A percentile compares a stretch with the other conserved stretches of the same genome.
These are phyloP conservation scores for Lysandra bellargus DNA, from an alignment of 2,888 invertebrate species.

Conservation along the genomic window DNA sequence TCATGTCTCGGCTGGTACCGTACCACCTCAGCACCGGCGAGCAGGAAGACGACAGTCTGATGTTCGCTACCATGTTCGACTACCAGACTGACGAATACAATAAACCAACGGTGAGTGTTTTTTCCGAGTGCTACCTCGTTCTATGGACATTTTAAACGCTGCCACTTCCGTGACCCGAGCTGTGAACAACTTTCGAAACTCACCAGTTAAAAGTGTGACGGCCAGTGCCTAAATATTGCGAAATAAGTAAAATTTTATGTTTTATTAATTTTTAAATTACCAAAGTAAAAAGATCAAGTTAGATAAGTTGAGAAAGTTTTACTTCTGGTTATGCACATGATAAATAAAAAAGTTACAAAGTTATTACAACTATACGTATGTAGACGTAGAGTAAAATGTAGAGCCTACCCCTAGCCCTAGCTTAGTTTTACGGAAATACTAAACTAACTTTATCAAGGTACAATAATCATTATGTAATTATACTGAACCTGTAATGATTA, in stretches of 20 bases:
- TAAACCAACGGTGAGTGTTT: slow-evolving; percentile 68
- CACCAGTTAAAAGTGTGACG: slow-evolving; percentile 26
- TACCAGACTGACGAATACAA: slow-evolving; percentile 73
- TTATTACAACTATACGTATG: too few species aligned
- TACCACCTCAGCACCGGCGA: slow-evolving; percentile 72
- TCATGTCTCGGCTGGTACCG: slow-evolving; percentile 84
- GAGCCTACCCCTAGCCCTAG: background rate
- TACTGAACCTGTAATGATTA: background rate
- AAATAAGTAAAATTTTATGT: background rate
- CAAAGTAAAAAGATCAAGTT: background rate
- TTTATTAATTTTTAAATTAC: background rate
- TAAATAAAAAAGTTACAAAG: background rate
- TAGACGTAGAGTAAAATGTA: background rate
- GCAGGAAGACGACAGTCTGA: slow-evolving; percentile 79
- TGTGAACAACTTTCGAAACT: slow-evolving; percentile 60
- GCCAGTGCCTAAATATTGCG: background rate
- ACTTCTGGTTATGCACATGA: background rate
- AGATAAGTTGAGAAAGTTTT: background rate
- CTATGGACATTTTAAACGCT: background rate
- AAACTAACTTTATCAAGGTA: too few species aligned
- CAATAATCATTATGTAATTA: background rate
- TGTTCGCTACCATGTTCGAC: slow-evolving; percentile 80
- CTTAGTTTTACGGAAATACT: background rate
- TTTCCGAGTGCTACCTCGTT: slow-evolving; percentile 11
- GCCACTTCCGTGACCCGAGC: slow-evolving; percentile 48